phyloP scores from a whole-genome alignment of 1,140 invertebrate genomes.

The Elysia chlorotica region DNA sequence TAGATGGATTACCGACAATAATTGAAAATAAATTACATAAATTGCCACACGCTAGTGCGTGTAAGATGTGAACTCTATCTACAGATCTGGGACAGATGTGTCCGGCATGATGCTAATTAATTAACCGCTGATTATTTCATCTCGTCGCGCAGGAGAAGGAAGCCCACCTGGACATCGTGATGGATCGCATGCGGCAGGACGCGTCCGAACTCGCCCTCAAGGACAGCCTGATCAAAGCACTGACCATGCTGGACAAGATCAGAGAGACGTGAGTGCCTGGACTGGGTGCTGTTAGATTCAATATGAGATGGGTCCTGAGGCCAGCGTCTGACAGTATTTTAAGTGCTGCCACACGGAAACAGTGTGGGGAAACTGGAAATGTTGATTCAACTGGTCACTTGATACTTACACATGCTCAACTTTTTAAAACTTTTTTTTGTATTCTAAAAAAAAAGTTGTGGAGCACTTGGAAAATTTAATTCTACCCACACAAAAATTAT shows the following conservation, averaged over 20 bases:
- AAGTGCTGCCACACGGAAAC: neutral
- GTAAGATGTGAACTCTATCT: too few species aligned
- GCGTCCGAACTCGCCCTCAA: constrained; percentile 51
- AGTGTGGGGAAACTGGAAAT: neutral
- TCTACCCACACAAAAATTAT: too few species aligned
- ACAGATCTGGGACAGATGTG: too few species aligned
- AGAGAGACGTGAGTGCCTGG: constrained; percentile 48
- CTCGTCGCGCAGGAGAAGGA: constrained; percentile 51
- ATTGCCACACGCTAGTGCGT: too few species aligned
- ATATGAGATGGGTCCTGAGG: neutral
- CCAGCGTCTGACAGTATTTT: neutral
- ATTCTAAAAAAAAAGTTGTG: too few species aligned
- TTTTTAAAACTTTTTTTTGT: neutral
- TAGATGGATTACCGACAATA: too few species aligned
- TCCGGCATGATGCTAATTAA: too few species aligned
- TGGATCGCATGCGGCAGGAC: constrained; percentile 62
- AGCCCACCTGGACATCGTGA: constrained; percentile 57
- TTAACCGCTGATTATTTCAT: too few species aligned
- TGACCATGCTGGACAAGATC: constrained; percentile 55
- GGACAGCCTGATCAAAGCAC: constrained; percentile 45
- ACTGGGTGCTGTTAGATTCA: neutral
- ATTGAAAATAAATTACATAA: too few species aligned
- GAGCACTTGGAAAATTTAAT: too few species aligned
- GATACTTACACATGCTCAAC: neutral
- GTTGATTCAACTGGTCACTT: neutral